These are phyloP conservation scores for Tetragonula clypearis DNA, from an alignment of 1,140 invertebrate species.

Conservation along the genomic window DNA sequence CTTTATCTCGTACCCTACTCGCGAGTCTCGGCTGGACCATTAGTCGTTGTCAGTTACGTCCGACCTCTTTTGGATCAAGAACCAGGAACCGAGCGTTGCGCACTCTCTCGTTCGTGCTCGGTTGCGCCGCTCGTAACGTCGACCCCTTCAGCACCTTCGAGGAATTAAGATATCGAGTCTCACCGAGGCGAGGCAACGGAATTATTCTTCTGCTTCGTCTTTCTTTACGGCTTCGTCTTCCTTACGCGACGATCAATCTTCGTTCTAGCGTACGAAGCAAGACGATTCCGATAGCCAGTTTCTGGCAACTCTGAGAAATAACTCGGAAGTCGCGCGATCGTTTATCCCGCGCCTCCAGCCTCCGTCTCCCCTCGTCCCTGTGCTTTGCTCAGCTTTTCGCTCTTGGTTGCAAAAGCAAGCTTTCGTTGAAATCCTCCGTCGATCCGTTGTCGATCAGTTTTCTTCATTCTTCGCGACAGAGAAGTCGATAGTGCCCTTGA, in stretches of 20 bases:
- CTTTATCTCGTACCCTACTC: slow-evolving; percentile 66
- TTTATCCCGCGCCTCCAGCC: not conserved
- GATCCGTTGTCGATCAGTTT: too few relatives aligned
- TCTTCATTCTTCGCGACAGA: too few relatives aligned
- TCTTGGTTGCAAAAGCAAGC: too few relatives aligned
- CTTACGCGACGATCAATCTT: slow-evolving; percentile 27
- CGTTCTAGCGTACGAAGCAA: slow-evolving; percentile 20
- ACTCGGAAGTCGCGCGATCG: too few relatives aligned
- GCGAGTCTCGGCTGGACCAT: slow-evolving; percentile 64
- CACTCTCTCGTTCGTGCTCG: slow-evolving; percentile 30
- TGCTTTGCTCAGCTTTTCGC: too few relatives aligned
- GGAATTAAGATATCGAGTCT: slow-evolving; percentile 76
- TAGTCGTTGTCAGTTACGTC: slow-evolving; percentile 77
- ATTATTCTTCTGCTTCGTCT: slow-evolving; percentile 54
- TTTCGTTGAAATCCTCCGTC: too few relatives aligned
- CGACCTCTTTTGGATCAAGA: slow-evolving; percentile 69
- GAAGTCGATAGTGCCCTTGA: fast-evolving
- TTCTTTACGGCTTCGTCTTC: slow-evolving; percentile 31
- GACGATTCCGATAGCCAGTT: slow-evolving; percentile 23
- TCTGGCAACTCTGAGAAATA: slow-evolving; percentile 14
- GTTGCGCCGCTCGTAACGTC: slow-evolving; percentile 70
- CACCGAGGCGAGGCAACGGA: slow-evolving; percentile 57
- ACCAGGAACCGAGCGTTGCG: slow-evolving; percentile 42
- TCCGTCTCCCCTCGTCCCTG: too few relatives aligned
- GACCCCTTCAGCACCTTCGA: slow-evolving; percentile 69